These are phyloP conservation scores for Silvanus unidentatus DNA, from an alignment of 2,888 invertebrate genomes.

Conservation along the genomic window DNA sequence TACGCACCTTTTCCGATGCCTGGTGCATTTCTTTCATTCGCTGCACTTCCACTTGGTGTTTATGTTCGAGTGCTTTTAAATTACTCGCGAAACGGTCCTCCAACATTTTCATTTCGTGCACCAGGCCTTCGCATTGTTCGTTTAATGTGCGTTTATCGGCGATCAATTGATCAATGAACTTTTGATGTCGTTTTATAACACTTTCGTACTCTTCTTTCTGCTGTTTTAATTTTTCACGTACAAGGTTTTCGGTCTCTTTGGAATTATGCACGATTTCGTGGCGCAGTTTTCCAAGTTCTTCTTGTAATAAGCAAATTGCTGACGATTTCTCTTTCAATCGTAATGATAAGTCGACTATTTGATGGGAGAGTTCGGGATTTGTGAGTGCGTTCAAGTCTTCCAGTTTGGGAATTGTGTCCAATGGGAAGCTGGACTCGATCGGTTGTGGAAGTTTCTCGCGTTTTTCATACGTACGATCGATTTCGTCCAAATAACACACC, in stretches of 20 bases:
- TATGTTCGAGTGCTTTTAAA: conserved; percentile 65
- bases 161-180: conserved; percentile 75
- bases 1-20: conserved; percentile 67
- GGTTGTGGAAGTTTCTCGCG: conserved; percentile 33
- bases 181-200: conserved; percentile 71
- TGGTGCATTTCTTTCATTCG: conserved; percentile 70
- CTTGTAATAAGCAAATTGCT: conserved; percentile 54
- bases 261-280: conserved; percentile 45
- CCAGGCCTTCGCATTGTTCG: conserved; percentile 66
- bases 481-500: conserved; percentile 60
- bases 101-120: conserved; percentile 58
- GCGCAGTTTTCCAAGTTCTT: conserved; percentile 55
- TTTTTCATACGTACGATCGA: conserved; percentile 47
- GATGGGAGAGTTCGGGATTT: conserved; percentile 56
- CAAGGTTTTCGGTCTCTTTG: conserved; percentile 43
- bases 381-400: conserved; percentile 53
- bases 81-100: conserved; percentile 62
- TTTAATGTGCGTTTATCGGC: conserved; percentile 73
- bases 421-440: conserved; percentile 30
- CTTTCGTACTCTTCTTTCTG: conserved; percentile 69
- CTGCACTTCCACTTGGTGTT: conserved; percentile 67
- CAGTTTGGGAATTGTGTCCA: conserved; percentile 44
- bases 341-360: conserved; percentile 56
- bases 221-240: conserved; percentile 47
- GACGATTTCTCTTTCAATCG: conserved; percentile 58